Evolutionary conservation across 2,888 invertebrate genomes (phyloP), one percentile per base, ranked within the genome.

Genomic region (Salticus scenicus): DNA sequence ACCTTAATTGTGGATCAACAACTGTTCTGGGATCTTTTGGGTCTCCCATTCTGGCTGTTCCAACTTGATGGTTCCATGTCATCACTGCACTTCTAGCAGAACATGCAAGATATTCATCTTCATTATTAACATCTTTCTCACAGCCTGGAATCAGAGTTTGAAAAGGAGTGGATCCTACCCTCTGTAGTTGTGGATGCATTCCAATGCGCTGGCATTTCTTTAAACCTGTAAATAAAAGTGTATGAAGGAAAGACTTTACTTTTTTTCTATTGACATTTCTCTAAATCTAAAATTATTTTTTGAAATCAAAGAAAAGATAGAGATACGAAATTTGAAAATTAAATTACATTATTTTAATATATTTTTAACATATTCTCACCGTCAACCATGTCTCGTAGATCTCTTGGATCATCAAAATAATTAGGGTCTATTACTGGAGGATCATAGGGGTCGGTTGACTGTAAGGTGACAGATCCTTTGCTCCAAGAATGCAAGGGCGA

Each of bases 401-500:
- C 75, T 20, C 10, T 1, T 0, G 67, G 75, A 24, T 76, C 31
- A n/a, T 31, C 41, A 1, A 82, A 67, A 31, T 67, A 76, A 12
- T 76, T 66, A n/a, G 75, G 75, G 47, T 76, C 75, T n/a, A 76
- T 76, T 17, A 76, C 0, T 0, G 75, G 75, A n/a, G 66, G 75
- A 47, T 76, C 67, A n/a, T 67, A 67, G 1, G 75, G 75, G 28
- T 76, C 30, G 0, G 24, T 47, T 1, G 75, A 76, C 0, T 42
- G 17, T 14, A 76, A 42, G 10, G 64, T 66, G 8, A 76, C 67
- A 33, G 75, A 67, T 76, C 75, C 75, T 67, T 31, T 31, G 47
- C 75, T 76, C 20, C 47, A 67, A 12, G 67, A 42, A 1, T 76
- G 47, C 8, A 57, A 5, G 0, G 57, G 5, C 37, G 30, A 33